Conservation (phyloP, 2,113 vertebrate genomes). For the Cyprinodon tularosa region DNA sequence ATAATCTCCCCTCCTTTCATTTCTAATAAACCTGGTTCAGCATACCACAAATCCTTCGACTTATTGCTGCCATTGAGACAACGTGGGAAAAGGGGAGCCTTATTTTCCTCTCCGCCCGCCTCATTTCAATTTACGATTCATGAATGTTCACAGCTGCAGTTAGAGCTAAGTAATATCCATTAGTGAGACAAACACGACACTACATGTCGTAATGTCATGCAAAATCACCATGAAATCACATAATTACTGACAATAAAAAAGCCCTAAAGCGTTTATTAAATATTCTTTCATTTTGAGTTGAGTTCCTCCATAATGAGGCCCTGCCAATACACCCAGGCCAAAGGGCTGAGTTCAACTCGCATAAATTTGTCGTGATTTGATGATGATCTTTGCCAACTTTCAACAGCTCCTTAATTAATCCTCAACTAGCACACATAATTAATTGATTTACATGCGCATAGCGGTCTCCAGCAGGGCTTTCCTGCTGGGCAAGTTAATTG, state of each 20-base stretch:
- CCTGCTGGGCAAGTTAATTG: conserved; percentile 76
- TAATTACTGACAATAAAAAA: neutral
- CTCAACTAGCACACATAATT: conserved; percentile 63
- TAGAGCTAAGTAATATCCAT: neutral
- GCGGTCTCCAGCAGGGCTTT: conserved; percentile 40
- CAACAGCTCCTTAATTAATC: conserved; percentile 68
- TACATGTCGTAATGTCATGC: neutral
- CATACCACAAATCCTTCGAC: conserved; percentile 42
- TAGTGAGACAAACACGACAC: neutral
- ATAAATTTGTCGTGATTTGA: conserved; percentile 2
- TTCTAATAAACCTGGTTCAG: conserved; percentile 52
- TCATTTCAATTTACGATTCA: conserved; percentile 5
- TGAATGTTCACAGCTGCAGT: neutral
- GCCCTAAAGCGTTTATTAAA: neutral
- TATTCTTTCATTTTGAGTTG: neutral
- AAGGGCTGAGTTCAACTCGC: conserved; percentile 15
- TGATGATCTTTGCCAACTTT: conserved; percentile 42
- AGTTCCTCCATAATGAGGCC: neutral
- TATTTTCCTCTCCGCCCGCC: conserved; percentile 13
- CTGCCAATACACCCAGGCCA: neutral
- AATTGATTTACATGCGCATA: conserved; percentile 61
- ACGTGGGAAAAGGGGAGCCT: conserved; percentile 57
- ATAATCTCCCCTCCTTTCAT: conserved; percentile 60
- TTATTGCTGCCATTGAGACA: conserved; percentile 33
- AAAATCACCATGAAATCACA: neutral